Percentiles rank a stretch among this genome's conserved stretches.
Evolutionary conservation across 1,140 invertebrate genomes (phyloP).

Genomic region (Sesamia nonagrioides): DNA sequence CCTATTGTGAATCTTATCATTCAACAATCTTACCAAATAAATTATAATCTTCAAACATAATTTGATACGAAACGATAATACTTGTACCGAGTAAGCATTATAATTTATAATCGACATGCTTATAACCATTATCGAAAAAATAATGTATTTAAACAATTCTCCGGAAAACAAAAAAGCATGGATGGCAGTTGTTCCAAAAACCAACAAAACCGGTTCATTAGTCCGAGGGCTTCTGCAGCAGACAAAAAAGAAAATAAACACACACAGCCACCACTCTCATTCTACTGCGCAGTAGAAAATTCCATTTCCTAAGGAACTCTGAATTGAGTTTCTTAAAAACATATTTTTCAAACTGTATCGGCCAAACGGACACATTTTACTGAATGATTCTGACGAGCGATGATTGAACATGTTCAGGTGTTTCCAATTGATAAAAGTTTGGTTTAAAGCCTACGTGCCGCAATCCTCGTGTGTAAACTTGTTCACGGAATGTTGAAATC

Average conservation of each 20-base stretch:
- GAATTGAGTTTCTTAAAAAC: background rate
- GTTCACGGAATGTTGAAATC: conserved; percentile 12
- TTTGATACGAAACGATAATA: background rate
- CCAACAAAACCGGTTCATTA: conserved; percentile 76
- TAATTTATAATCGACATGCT: background rate
- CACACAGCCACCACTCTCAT: conserved; percentile 64
- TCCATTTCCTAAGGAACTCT: background rate
- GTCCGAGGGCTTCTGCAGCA: conserved; percentile 61
- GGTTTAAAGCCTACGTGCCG: conserved; percentile 28
- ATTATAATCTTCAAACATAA: background rate
- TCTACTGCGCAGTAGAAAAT: conserved; percentile 48
- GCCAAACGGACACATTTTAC: background rate
- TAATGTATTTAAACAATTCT: conserved; percentile 34
- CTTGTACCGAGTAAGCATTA: background rate
- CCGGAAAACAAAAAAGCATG: conserved; percentile 64
- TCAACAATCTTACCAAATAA: background rate
- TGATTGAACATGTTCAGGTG: conserved; percentile 37
- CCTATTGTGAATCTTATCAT: no score
- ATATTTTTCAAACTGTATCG: conserved; percentile 9
- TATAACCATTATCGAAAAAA: background rate
- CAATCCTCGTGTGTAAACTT: conserved; percentile 13
- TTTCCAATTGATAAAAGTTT: conserved; percentile 24
- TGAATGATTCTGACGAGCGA: background rate
- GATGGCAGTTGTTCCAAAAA: conserved; percentile 63
- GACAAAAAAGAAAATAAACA: conserved; percentile 70